Evolutionary conservation across 2,797 vertebrate genomes (phyloP).

Genomic region (Anabacerthia variegaticeps): DNA sequence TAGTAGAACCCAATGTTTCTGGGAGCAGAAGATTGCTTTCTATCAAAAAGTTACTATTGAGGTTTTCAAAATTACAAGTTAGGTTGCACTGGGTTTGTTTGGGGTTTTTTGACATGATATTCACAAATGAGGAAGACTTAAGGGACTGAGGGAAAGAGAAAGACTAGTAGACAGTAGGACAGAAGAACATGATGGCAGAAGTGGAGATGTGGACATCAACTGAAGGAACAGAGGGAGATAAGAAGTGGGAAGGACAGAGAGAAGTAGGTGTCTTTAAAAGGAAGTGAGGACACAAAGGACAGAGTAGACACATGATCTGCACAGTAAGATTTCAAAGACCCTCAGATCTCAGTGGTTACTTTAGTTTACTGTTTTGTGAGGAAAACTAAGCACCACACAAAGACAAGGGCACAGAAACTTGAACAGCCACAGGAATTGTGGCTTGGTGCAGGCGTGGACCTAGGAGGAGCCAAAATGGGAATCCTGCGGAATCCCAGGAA

Average conservation of each 20-base stretch:
- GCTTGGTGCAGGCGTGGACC: background rate
- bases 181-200: background rate
- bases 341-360: background rate
- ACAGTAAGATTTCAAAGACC: background rate
- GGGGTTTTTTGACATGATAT: background rate
- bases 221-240: background rate
- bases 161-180: background rate
- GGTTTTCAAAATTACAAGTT: background rate
- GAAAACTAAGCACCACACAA: background rate
- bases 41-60: background rate
- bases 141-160: background rate
- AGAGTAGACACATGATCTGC: fast-evolving
- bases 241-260: background rate
- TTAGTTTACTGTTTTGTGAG: background rate
- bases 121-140: background rate
- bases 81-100: background rate
- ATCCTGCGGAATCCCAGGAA: background rate
- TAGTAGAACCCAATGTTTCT: background rate
- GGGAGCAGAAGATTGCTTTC: background rate
- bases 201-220: background rate
- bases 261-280: background rate
- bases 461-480: background rate
- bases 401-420: background rate
- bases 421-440: background rate
- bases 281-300: background rate